Percentiles rank a stretch among this genome's conserved stretches.
These are phyloP conservation scores for Embiotoca jacksoni DNA, from an alignment of 2,113 vertebrate genomes.

Conservation along the genomic window DNA sequence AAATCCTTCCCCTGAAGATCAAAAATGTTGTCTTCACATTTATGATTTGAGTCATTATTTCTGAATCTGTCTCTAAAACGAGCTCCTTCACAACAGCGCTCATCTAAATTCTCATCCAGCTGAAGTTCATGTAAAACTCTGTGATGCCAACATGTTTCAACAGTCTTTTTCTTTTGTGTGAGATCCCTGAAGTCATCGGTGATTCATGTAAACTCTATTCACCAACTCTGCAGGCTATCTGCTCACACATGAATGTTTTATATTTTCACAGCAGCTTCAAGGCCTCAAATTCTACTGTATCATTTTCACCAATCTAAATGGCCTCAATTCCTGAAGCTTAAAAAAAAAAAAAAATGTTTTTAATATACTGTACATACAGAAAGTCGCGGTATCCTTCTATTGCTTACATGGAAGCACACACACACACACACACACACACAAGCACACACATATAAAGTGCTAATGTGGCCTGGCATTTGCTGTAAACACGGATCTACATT, in stretches of 20 bases:
- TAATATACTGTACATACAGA: constrained; percentile 32
- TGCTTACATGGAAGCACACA: not conserved
- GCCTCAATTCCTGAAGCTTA: constrained; percentile 12
- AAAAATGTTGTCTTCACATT: not conserved
- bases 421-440: no score
- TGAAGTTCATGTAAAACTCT: no score
- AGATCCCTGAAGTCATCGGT: constrained; percentile 56
- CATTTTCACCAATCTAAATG: constrained; percentile 29
- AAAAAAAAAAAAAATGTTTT: not conserved
- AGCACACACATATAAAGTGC: no score
- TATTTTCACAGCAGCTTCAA: constrained; percentile 41
- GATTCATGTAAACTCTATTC: constrained; percentile 45
- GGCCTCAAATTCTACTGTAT: constrained; percentile 24
- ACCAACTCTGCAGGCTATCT: constrained; percentile 25
- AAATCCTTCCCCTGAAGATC: not conserved
- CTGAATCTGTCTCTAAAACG: not conserved
- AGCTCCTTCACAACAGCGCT: not conserved
- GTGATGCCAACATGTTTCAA: constrained; percentile 33
- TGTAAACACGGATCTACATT: constrained; percentile 39
- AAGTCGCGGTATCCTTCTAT: constrained; percentile 4
- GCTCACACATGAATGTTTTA: constrained; percentile 55
- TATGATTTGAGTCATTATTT: no score
- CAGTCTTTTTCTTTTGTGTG: constrained; percentile 27
- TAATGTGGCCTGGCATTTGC: constrained; percentile 29
- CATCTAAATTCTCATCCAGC: no score